A percentile compares a stretch with the other conserved stretches of the same genome.
These are phyloP conservation scores for Vesta saturnalis DNA, from an alignment of 2,888 invertebrate genomes.

Conservation along the genomic window DNA sequence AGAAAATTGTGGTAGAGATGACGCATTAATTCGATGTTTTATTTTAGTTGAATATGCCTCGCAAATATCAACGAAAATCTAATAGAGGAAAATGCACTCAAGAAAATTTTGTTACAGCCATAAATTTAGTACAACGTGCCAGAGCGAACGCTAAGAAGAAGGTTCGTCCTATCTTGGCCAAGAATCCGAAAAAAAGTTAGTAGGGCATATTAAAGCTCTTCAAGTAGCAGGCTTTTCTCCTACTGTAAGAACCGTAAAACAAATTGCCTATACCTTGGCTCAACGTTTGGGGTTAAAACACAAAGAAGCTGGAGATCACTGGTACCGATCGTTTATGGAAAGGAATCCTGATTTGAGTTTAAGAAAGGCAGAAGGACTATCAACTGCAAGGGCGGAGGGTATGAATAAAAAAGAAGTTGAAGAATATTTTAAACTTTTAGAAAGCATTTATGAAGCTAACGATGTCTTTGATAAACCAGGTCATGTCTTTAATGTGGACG, in stretches of 20 bases:
- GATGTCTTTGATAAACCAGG: background rate
- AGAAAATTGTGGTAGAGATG: too few relatives aligned
- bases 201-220: background rate
- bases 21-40: too few relatives aligned
- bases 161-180: background rate
- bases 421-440: background rate
- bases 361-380: background rate
- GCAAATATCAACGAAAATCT: too few relatives aligned
- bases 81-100: too few relatives aligned
- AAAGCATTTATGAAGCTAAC: background rate
- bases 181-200: background rate
- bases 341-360: background rate
- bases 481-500: background rate
- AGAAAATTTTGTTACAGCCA: too few relatives aligned
- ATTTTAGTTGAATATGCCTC: too few relatives aligned
- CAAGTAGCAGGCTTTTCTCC: background rate
- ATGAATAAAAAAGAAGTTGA: background rate
- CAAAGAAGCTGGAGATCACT: background rate
- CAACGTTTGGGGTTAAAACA: background rate
- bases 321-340: background rate
- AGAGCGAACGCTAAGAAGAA: too few relatives aligned
- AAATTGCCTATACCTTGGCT: background rate
- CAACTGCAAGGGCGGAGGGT: background rate
- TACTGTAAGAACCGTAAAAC: background rate
- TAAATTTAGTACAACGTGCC: too few relatives aligned